Percentiles rank a stretch among this genome's conserved stretches.
Evolutionary conservation across 2,888 invertebrate genomes (phyloP).

Genomic region (Hypercompe scribonia): DNA sequence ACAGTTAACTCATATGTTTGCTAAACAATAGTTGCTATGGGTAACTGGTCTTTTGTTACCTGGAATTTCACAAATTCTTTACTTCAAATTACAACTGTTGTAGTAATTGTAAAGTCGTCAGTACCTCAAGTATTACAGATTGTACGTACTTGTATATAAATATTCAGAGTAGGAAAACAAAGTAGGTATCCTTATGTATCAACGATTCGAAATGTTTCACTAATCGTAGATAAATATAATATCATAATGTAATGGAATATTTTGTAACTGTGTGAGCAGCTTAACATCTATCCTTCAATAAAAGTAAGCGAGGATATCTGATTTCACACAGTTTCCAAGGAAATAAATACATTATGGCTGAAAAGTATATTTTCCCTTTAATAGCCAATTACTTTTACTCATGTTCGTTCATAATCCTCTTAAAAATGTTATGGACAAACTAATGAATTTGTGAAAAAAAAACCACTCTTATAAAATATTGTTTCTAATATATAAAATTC

Average conservation of each 20-base stretch:
- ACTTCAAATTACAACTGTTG: background rate
- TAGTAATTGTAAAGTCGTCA: background rate
- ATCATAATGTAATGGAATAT: background rate
- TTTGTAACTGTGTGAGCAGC: background rate
- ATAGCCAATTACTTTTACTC: background rate
- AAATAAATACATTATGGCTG: background rate
- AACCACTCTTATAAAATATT: too few species aligned
- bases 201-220: background rate
- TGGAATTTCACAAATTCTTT: background rate
- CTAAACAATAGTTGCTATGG: background rate
- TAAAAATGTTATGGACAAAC: background rate
- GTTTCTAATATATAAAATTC: too few species aligned
- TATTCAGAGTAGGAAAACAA: background rate
- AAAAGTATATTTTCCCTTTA: background rate
- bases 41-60: background rate
- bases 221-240: background rate
- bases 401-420: background rate
- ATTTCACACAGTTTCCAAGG: background rate
- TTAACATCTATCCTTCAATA: background rate
- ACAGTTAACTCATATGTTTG: background rate
- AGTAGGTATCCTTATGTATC: background rate
- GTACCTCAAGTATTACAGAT: background rate
- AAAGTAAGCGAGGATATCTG: background rate
- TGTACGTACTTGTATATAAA: background rate
- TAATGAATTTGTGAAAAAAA: background rate